Conservation (phyloP, 1,140 invertebrate genomes). For the Diorhabda carinulata region DNA sequence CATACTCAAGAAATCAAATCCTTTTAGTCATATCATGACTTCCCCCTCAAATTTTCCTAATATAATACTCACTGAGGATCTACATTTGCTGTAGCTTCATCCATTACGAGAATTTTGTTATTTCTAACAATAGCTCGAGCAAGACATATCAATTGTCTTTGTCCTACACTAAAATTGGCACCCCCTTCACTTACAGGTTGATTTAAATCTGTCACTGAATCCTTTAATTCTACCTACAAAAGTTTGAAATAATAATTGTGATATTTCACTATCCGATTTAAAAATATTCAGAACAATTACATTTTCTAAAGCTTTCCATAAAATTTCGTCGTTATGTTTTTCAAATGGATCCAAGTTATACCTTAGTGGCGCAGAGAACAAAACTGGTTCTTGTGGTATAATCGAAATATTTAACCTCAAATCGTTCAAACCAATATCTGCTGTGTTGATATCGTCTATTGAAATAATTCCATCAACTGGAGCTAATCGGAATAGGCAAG, state of each 20-base stretch:
- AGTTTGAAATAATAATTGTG: too few species aligned
- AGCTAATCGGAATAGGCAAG: conserved; percentile 66
- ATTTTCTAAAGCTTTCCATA: conserved; percentile 63
- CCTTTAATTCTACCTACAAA: too few species aligned
- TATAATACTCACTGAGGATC: conserved; percentile 51
- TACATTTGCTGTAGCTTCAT: conserved; percentile 70
- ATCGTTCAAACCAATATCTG: conserved; percentile 61
- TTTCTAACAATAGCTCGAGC: conserved; percentile 40
- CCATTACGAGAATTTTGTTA: conserved; percentile 75
- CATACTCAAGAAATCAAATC: too few species aligned
- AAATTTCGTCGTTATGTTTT: conserved; percentile 58
- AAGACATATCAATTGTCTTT: background rate
- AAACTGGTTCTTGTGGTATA: conserved; percentile 79
- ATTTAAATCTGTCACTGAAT: background rate
- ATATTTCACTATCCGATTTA: too few species aligned
- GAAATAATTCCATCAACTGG: conserved; percentile 62
- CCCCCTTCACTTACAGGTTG: background rate
- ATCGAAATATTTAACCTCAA: conserved; percentile 72
- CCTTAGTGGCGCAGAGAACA: conserved; percentile 68
- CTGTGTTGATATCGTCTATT: conserved; percentile 68
- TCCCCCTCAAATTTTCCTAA: background rate
- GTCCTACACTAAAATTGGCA: background rate
- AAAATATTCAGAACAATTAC: conserved; percentile 4
- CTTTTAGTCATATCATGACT: too few species aligned
- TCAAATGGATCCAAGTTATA: conserved; percentile 84